Conservation (phyloP, 2,888 invertebrate genomes). For the Brenthis ino region DNA sequence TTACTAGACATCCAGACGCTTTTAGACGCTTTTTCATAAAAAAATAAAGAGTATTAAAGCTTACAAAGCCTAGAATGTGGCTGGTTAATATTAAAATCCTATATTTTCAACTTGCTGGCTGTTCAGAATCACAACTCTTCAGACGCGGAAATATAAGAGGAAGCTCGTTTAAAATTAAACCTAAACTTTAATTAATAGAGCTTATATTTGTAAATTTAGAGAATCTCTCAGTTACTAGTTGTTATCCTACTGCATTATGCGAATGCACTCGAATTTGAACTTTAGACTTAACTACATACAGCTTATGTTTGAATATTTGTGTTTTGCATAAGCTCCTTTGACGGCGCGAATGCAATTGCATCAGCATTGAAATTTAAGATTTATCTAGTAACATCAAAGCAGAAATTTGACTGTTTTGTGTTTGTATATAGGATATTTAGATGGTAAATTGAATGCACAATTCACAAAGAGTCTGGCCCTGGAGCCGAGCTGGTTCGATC, state of each 20-base stretch:
- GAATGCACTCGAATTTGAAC: conserved; percentile 1
- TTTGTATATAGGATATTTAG: conserved; percentile 28
- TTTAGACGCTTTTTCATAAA: conserved; percentile 29
- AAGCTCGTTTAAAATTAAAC: conserved; percentile 15
- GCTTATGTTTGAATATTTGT: conserved; percentile 12
- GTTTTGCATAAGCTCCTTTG: conserved; percentile 24
- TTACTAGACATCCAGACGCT: conserved; percentile 32
- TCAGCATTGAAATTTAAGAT: neutral
- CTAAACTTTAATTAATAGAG: neutral
- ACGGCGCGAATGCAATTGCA: conserved; percentile 26
- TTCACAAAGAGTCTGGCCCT: conserved; percentile 43
- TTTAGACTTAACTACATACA: neutral
- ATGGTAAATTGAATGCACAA: conserved; percentile 33
- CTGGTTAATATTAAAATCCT: conserved; percentile 41
- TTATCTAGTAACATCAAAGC: neutral
- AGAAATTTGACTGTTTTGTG: neutral
- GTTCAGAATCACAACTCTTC: conserved; percentile 37
- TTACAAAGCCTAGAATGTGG: conserved; percentile 38
- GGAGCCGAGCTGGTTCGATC: conserved; percentile 51
- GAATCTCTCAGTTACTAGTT: conserved; percentile 24
- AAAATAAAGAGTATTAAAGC: conserved; percentile 32
- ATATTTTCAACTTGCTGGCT: conserved; percentile 39
- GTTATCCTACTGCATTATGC: conserved; percentile 29
- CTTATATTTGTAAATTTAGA: conserved; percentile 10
- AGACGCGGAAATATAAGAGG: conserved; percentile 36